Percentiles rank a stretch among this genome's conserved stretches.
Conservation (phyloP, 2,113 vertebrate genomes). For the Phrynocephalus versicolor region DNA sequence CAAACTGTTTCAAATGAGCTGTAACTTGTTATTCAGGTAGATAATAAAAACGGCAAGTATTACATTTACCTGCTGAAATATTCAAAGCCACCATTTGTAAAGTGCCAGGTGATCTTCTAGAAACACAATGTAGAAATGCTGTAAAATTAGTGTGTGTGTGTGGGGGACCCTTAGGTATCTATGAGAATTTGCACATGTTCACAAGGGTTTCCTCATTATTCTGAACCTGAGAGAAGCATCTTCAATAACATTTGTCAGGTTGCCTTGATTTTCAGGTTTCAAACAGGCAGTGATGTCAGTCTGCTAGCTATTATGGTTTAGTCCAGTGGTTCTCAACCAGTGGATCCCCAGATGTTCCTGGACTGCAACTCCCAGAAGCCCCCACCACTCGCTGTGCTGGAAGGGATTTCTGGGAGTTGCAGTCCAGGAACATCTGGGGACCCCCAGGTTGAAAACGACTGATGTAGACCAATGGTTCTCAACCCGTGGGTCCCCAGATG, state of each 20-base stretch:
- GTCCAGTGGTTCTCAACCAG: too few species aligned
- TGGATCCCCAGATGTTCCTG: too few species aligned
- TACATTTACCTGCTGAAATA: conserved; percentile 17
- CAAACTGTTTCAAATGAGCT: neutral
- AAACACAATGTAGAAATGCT: neutral
- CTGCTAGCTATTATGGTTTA: neutral
- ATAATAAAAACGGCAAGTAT: conserved; percentile 10
- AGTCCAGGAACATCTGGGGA: too few species aligned
- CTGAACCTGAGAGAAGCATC: neutral
- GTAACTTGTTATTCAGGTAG: neutral
- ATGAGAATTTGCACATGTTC: neutral
- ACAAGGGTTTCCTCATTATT: neutral
- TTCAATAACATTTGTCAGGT: neutral
- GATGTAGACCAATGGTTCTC: too few species aligned
- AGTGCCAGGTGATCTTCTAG: neutral
- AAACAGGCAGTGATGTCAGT: neutral
- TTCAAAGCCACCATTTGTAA: conserved; percentile 1
- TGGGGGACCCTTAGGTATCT: too few species aligned
- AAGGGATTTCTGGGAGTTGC: too few species aligned
- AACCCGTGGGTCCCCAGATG: too few species aligned
- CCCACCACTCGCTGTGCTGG: too few species aligned
- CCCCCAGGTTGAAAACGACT: too few species aligned
- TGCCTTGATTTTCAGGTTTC: neutral
- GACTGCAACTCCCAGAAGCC: too few species aligned
- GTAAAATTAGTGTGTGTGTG: too few species aligned